Base-by-base conservation (phyloP, 2,888 invertebrate species). In the Cheilosia urbana region DNA sequence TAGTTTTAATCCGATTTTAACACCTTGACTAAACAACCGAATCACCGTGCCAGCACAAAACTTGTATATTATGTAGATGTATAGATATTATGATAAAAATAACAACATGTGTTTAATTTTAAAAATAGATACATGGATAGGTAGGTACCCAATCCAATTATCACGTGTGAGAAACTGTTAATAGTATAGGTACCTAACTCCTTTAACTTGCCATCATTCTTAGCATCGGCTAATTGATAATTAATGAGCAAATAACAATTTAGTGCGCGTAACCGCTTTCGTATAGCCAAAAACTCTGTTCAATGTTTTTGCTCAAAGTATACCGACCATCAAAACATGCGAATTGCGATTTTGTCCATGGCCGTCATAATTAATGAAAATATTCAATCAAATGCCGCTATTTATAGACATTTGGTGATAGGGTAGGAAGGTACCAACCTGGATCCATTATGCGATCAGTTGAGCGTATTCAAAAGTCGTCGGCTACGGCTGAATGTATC, bases 361-460 rank as follows among this genome's bases (percentile, higher is more conserved):
- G 53, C 49, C 7, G 57, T 55, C 30, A 40, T 63, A 78, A 71
- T 69, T 71, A 47, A 78, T 63, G 47, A 49, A 63, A 71, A 78
- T 62, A 77, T 77, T 77, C 45, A 77, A 62, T 69, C 69, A 68
- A 19, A 49, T 42, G 19, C 40, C 13, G 42, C 53, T 72, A 72
- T 49, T 45, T 69, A 62, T 71, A 57, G 57, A 57, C 24, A 45
- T 49, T 4, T 37, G 13, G 13, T 0, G 13, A 37, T 13, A 37
- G 37, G 0, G 37, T 13, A 40, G 30, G 51, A 63, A 17, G 11
- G 2, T 30, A 85, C 85, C 53, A 81, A 85, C 85, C 85, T 85
- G 85, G 85, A 58, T 85, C 85, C 85, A 85, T 76, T 19, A 9
- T 57, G 30, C n/a, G 49, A 57, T 51, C 58, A 37, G 27, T 34